phyloP scores from a whole-genome alignment of 2,888 invertebrate species.

The Frankliniella fusca region DNA sequence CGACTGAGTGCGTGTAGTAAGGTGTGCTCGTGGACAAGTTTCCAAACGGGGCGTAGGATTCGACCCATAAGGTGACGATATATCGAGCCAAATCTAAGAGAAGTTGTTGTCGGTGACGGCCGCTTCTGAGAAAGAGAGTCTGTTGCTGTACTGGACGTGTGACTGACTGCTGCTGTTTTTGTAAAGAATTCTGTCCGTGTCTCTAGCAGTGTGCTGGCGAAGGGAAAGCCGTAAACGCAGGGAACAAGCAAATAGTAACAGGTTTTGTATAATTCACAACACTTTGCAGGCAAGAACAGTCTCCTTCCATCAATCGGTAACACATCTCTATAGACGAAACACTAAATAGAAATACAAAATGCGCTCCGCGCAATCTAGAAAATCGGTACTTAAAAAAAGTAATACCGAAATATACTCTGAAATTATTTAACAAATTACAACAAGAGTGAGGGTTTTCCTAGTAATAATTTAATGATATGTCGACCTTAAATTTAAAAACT shows the following conservation, averaged over 20 bases:
- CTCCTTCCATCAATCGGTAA: constrained; percentile 8
- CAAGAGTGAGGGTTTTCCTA: neutral
- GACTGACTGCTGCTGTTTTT: neutral
- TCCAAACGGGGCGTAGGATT: constrained; percentile 7
- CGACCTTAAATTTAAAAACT: neutral
- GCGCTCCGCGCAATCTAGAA: constrained; percentile 14
- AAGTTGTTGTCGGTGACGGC: neutral
- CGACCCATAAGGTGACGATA: neutral
- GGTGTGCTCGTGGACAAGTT: neutral
- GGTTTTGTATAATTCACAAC: neutral
- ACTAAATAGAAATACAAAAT: neutral
- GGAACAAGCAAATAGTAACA: too few relatives aligned
- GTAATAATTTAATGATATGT: constrained; percentile 21
- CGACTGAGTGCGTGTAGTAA: neutral
- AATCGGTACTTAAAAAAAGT: constrained; percentile 9
- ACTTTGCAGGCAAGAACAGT: neutral
- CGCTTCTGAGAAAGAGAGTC: neutral
- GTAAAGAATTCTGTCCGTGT: neutral
- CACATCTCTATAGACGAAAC: constrained; percentile 3
- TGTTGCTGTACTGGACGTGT: neutral
- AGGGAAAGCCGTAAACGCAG: too few relatives aligned
- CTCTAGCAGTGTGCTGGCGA: neutral
- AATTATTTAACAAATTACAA: constrained; percentile 17
- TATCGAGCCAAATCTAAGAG: neutral
- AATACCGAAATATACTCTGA: constrained; percentile 14